Evolutionary conservation across 2,888 invertebrate species (phyloP), one percentile per base, ranked within the genome.

Genomic region (Nemotelus nigrinus): DNA sequence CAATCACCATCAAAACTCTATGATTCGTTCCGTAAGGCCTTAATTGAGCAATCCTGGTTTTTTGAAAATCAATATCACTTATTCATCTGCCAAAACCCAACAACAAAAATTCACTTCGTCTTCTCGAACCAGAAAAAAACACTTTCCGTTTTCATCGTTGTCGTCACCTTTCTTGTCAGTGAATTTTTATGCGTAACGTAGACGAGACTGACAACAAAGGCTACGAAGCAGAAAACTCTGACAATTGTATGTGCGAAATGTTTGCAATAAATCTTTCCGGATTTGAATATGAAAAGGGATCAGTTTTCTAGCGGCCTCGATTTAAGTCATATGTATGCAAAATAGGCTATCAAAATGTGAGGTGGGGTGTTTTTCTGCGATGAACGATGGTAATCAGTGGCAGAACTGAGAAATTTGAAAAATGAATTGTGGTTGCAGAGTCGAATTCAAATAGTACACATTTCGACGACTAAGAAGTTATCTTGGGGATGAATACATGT

Each of bases 211-310:
- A 39, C n/a, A 65, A 45, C n/a, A 43, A 3, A 41, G 41, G 39
- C n/a, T 10, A 65, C 65, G 45, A 65, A n/a, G 45, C 10, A 44
- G 60, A 60, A 39, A 10, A 45, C 45, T 8, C 10, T 10, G 65
- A 43, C 44, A 25, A 65, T n/a, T 6, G 63, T 63, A 43, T 39
- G 41, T 4, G 8, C 10, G 45, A 47, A 65, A 65, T 65, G 65
- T 45, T 43, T 3, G 65, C 47, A 65, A 65, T 65, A 65, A 65
- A 65, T 65, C 65, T 65, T 44, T 47, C 65, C 6, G 65, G 45
- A 65, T 65, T 65, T 65, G 47, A 65, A 65, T 65, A 65, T 65
- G 65, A 65, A 44, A 43, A 65, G 45, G 25, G 25, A 25, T 25
- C 25, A 25, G 25, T 25, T 25, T 25, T 25, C 25, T 25, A 25